Evolutionary conservation across 2,797 vertebrate genomes (phyloP).

Genomic region (Decapterus maruadsi): DNA sequence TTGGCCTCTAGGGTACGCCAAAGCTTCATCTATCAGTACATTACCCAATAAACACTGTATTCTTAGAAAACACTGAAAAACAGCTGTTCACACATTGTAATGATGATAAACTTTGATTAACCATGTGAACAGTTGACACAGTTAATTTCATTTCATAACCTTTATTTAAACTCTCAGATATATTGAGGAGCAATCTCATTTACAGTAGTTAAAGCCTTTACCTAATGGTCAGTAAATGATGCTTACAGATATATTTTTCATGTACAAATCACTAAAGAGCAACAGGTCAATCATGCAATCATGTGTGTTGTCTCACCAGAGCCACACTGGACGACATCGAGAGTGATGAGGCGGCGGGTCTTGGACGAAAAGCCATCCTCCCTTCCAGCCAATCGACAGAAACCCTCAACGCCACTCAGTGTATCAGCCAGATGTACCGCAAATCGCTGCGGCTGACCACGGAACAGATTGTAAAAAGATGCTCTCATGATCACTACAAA

Average conservation of each 20-base stretch:
- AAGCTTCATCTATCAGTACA: not conserved
- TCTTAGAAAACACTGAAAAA: not conserved
- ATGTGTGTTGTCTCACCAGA: conserved; percentile 53
- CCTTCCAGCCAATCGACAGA: conserved; percentile 67
- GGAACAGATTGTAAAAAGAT: conserved; percentile 88
- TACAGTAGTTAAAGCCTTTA: not conserved
- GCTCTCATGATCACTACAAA: not conserved
- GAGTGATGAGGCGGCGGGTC: conserved; percentile 81
- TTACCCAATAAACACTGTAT: not conserved
- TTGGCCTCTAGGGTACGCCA: conserved; percentile 20
- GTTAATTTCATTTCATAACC: too few species aligned
- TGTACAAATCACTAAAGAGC: conserved; percentile 3
- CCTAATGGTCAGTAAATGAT: not conserved
- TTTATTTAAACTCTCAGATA: too few species aligned
- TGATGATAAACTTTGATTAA: not conserved
- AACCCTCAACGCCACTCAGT: conserved; percentile 68
- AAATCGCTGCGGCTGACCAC: conserved; percentile 94
- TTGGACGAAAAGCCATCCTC: conserved; percentile 50
- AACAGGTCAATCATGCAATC: too few species aligned
- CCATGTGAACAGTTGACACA: not conserved
- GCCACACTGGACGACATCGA: conserved; percentile 72
- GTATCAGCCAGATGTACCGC: conserved; percentile 86
- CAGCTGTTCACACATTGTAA: not conserved
- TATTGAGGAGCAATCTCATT: too few species aligned
- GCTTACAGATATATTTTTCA: not conserved